Evolutionary conservation across 37 sponge, comb jelly and placozoan genomes (phyloP), one percentile per base, ranked within the genome.

Genomic region (Crambe crambe): DNA sequence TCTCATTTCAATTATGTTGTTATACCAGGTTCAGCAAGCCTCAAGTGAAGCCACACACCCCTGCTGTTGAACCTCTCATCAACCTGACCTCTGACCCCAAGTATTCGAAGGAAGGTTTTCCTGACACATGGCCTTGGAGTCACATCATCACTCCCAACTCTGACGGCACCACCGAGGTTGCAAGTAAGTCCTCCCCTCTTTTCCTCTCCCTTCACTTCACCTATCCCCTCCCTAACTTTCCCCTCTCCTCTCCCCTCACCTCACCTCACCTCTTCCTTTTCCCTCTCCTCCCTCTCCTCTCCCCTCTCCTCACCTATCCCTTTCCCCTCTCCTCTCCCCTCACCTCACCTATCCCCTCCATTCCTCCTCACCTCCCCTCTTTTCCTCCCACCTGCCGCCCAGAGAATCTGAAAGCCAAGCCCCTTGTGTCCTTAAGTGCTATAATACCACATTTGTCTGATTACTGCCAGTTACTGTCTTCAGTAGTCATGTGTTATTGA

Each of bases 71-170:
- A 5, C 39, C 69, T 3, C 38, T 35, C 4, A 10, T 29, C 58
- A 35, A 60, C 12, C 9, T 54, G 36, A 42, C 27, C 60, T 9
- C 31, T 26, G 47, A 41, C 61, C 47, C 61, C 34, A 1, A 34
- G 34, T 12, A 62, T 25, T 34, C 56, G 42, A 1, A 31, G 2
- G 23, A 34, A 0, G 76, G 34, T 3, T 74, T 76, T 30, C 62
- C 82, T 40, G 85, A 79, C 32, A 75, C 36, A 3, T 91, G 91
- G 91, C 91, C 91, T 0, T 91, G 91, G 91, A 77, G 79, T 65
- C 87, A 91, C 56, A 91, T 91, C 70, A 79, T 91, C 73, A 76
- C 78, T 31, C 91, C 86, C 3, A 86, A 78, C 47, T 65, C 72
- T 62, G 69, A 84, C 20, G 90, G 90, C 30, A 74, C 64, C 18